Base-by-base conservation (phyloP, 1,140 invertebrate genomes). In the Hyposmocoma kahamanoa region DNA sequence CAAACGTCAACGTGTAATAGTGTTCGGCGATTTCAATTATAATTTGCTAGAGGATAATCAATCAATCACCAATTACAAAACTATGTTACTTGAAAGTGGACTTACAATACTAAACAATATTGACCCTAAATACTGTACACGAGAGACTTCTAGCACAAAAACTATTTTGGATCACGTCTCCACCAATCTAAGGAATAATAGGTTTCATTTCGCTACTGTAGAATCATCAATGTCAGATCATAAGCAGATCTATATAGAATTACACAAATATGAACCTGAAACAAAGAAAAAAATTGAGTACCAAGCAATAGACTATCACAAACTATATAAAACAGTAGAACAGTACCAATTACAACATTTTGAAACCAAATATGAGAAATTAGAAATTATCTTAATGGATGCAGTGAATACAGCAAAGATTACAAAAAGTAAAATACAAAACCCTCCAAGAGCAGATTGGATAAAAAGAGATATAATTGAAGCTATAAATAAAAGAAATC, bases 391-490 rank as follows among this genome's bases (percentile, higher is more conserved):
- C 5, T 19, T 39, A 9, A 19, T 9, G n/a, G 2, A 18, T 18
- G 3, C 18, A 3, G 32, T 52, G 1, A 10, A 21, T 3, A 47
- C 34, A 20, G 11, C 38, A 22, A 55, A 20, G 22, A 42, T 42
- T 2, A 21, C n/a, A 17, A 61, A 49, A 51, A 20, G 5, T 6
- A 53, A 49, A 46, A 42, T 53, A 15, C 15, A 51, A 34, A 57
- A 61, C 20, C 43, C 45, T 41, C 54, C 49, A 0, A 30, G 17
- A 38, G 28, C 41, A 22, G 50, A 61, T 20, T 60, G 49, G 58
- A 60, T 60, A 32, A 56, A 53, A 21, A 53, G 53, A 47, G 39
- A 53, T 1, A 42, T 60, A 10, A 34, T 60, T 39, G 0, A 41
- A n/a, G 10, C 22, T 9, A 60, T 60, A 13, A 30, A 50, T 19